Base-by-base conservation (phyloP, 2,113 vertebrate species). In the Chaetodon trifascialis region DNA sequence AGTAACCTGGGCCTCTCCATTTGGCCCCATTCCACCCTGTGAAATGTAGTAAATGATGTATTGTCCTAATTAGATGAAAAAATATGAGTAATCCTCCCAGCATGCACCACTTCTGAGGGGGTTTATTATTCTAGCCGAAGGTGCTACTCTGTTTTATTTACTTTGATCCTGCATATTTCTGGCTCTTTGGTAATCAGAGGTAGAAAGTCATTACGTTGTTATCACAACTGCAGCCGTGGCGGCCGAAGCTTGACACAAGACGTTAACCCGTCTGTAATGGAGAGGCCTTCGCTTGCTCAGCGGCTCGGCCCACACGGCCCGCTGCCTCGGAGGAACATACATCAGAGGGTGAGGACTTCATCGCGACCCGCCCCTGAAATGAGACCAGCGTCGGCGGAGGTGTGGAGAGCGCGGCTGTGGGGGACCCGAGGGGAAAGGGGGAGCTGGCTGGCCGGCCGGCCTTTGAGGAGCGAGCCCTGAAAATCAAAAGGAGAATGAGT, bases 51-150 rank as follows among this genome's bases (percentile, higher is more conserved):
- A 93, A 93, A 94, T 96, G 95, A 96, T 95, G 88, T 95, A 96
- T 96, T 91, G 94, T 94, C 93, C 93, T 93, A 95, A 96, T 95
- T 94, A 95, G 90, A 94, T 84, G 89, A 83, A 86, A 94, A 95
- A 95, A 95, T 95, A 95, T 94, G 93, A 94, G 91, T 93, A 94
- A 94, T 93, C 92, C 93, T 90, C 89, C 89, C 82, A 92, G 94
- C 91, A 94, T 91, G 94, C 93, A 90, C 78, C 86, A 91, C 94
- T 93, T 92, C 94, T 91, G 88, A 93, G 73, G 76, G 73, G 89
- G 93, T 95, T 95, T 96, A 94, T 96, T 95, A 90, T 95, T 95
- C 75, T 91, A 95, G 89, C 90, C 73, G 76, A 94, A 94, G 94
- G 94, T 95, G 94, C 94, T 90, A 93, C 88, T 90, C 87, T 86